These are phyloP conservation scores for Percopsis transmontana DNA, from an alignment of 2,113 vertebrate species.

Conservation along the genomic window DNA sequence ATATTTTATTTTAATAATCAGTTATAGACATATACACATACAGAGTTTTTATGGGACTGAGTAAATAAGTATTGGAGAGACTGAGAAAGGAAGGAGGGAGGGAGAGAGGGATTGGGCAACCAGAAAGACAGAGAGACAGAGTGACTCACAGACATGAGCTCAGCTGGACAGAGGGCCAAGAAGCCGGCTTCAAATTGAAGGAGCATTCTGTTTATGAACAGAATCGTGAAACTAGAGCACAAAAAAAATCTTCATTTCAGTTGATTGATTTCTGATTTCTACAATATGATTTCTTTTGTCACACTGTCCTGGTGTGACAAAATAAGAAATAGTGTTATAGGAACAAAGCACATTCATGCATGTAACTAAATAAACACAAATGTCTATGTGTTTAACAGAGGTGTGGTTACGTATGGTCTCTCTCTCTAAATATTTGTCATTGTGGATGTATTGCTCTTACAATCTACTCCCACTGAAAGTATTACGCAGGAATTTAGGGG, in stretches of 20 bases:
- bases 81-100: not conserved
- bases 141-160: conserved; percentile 62
- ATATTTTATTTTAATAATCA: conserved; percentile 17
- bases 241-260: too few species aligned
- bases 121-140: conserved; percentile 31
- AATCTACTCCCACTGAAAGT: not conserved
- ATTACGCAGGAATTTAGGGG: too few species aligned
- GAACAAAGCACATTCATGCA: too few species aligned
- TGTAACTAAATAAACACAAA: not conserved
- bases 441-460: not conserved
- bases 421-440: not conserved
- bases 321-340: too few species aligned
- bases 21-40: not conserved
- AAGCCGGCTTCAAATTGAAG: conserved; percentile 35
- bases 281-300: too few species aligned
- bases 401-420: not conserved
- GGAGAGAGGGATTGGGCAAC: conserved; percentile 1
- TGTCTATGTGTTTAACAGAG: not conserved
- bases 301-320: too few species aligned
- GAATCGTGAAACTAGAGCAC: too few species aligned
- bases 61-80: conserved; percentile 6
- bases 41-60: conserved; percentile 27
- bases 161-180: conserved; percentile 52
- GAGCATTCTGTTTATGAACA: too few species aligned
- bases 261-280: too few species aligned